phyloP scores from a whole-genome alignment of 2,888 invertebrate genomes.

The Zhuqinia jingwanae region DNA sequence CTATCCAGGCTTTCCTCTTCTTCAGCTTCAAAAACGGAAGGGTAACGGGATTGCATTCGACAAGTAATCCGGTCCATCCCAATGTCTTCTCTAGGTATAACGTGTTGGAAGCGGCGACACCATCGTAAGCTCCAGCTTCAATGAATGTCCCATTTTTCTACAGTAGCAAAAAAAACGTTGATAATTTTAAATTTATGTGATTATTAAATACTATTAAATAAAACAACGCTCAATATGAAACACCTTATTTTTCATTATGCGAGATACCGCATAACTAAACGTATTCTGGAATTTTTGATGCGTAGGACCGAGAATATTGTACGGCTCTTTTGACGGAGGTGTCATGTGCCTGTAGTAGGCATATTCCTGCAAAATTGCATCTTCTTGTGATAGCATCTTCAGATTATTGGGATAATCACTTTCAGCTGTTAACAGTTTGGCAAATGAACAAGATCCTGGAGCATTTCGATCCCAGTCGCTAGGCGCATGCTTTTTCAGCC shows the following conservation, averaged over 20 bases:
- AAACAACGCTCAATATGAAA: background rate
- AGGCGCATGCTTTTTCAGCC: no score
- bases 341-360: conserved; percentile 28
- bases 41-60: conserved; percentile 65
- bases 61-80: conserved; percentile 68
- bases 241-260: conserved; percentile 35
- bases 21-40: conserved; percentile 50
- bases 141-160: conserved; percentile 65
- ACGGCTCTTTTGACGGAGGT: conserved; percentile 61
- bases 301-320: background rate
- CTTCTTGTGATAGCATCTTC: conserved; percentile 18
- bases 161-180: background rate
- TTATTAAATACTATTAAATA: no score
- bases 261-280: background rate
- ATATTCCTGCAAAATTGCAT: conserved; percentile 24
- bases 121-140: conserved; percentile 64
- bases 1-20: conserved; percentile 68
- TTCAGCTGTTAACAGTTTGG: background rate
- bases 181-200: no score
- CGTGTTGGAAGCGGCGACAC: conserved; percentile 48
- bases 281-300: background rate
- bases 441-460: no score
- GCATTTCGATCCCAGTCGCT: no score
- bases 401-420: conserved; percentile 12
- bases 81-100: conserved; percentile 51